Evolutionary conservation across 2,797 vertebrate genomes (phyloP), one percentile per base, ranked within the genome.

Genomic region (Anisognathus igniventris): DNA sequence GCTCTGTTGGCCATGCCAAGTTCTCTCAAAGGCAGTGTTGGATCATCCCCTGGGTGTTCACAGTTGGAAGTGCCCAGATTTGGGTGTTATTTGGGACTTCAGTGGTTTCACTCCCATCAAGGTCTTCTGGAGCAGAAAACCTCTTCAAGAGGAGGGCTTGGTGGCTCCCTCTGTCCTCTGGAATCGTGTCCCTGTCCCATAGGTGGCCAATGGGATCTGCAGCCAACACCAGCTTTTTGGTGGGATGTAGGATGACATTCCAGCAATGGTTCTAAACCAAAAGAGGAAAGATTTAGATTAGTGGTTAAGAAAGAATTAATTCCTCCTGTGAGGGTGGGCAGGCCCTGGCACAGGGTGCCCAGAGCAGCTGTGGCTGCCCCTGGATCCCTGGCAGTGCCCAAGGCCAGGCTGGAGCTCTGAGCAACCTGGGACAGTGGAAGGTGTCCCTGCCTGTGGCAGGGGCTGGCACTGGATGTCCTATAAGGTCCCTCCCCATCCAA

Each of bases 1-100:
- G 3, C 1, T 61, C 70, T 68, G 58, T 17, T 74, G 76, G 66
- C 47, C n/a, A 0, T 12, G 1, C 8, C 19, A 2, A 0, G 0
- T 25, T 60, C 71, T 45, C 51, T 40, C 1, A 0, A 10, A 31
- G 54, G 53, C 15, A 2, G 2, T 17, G 30, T 10, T 70, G 61
- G 20, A 8, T 68, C 61, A 27, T 2, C 30, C 35, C 68, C 56
- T 62, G 44, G 30, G 7, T 27, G 20, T 25, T 56, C n/a, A n/a
- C 28, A 33, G 24, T 5, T 53, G 53, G 54, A 14, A 61, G 15
- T 14, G 3, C 50, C 79, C 17, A 5, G 35, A 39, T 58, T 70
- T 28, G 9, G 33, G n/a, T 30, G 7, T 37, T 74, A 2, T 4
- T 72, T 68, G 78, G 72, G 58, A n/a, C 8, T 51, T 62, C 21